Base-by-base conservation (phyloP, 2,888 invertebrate genomes). In the Phalera bucephala region DNA sequence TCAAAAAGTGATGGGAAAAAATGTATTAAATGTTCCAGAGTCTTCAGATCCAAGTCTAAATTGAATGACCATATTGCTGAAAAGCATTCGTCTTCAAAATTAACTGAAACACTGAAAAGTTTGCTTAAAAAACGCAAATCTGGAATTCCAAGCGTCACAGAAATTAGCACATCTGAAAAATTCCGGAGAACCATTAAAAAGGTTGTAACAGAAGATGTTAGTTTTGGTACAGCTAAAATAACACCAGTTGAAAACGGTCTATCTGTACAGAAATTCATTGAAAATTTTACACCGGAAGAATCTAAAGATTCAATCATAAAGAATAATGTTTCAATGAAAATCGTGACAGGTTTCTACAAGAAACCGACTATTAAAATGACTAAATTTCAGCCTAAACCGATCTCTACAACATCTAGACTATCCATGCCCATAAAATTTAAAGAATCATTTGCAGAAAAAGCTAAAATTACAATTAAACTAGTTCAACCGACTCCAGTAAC, bases 261-360 rank as follows among this genome's bases (percentile, higher is more conserved):
- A 1, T 86, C 85, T 0, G 87, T 78, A 0, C 72, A 76, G 31
- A 85, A 83, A 5, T 88, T 84, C 21, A 64, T 86, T 1, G 86
- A 87, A 41, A 83, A 64, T 12, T 88, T 88, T 29, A 72, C 64
- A 0, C 88, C 88, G 0, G 84, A 84, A 7, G 48, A 60, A 0
- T 45, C 33, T 0, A 64, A 65, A 1, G 40, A 53, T 2, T 2
- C 44, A 0, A 7, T 37, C 1, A 32, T 61, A 0, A 32, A 51
- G 0, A 41, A 46, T 0, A 33, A 39, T 0, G 51, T 81, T 0
- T 57, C 62, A 0, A 40, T 84, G 0, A 77, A 57, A 33, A 9
- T 45, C 1, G 52, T 69, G 0, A 13, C 14, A 0, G 51, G 47
- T 0, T 17, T 25, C 0, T 26, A 31, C 0, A 64, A 31, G 33